Conservation (phyloP, 2,888 invertebrate genomes). For the Hydropsyche betteni region DNA sequence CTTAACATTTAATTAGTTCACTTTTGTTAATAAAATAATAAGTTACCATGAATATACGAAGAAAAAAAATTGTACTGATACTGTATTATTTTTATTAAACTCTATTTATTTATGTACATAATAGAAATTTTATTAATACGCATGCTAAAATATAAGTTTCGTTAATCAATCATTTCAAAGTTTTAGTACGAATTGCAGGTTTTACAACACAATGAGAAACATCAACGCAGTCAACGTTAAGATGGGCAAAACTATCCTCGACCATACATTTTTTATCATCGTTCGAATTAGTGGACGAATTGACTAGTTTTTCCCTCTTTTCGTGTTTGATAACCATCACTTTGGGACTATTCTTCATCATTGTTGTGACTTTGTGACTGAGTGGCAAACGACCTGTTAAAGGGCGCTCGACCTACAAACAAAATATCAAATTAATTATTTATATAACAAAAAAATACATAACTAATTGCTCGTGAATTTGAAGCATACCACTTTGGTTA, state of each 20-base stretch:
- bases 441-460: background rate
- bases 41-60: too few species aligned
- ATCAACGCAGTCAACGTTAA: conserved; percentile 59
- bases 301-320: conserved; percentile 32
- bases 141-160: background rate
- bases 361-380: conserved; percentile 43
- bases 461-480: background rate
- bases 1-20: too few species aligned
- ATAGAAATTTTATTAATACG: too few species aligned
- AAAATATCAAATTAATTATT: conserved; percentile 15
- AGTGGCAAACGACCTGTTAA: conserved; percentile 42
- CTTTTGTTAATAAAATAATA: too few species aligned
- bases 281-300: background rate
- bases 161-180: conserved; percentile 12
- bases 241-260: conserved; percentile 57
- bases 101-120: too few species aligned
- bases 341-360: conserved; percentile 45
- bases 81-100: too few species aligned
- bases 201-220: conserved; percentile 59
- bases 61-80: too few species aligned
- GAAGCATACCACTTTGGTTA: conserved; percentile 42
- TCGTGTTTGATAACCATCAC: conserved; percentile 46
- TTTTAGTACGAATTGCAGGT: conserved; percentile 40
- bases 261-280: background rate
- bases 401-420: conserved; percentile 43